A percentile compares a stretch with the other conserved stretches of the same genome.
Evolutionary conservation across 2,113 vertebrate species (phyloP).

Genomic region (Leuciscus idus): DNA sequence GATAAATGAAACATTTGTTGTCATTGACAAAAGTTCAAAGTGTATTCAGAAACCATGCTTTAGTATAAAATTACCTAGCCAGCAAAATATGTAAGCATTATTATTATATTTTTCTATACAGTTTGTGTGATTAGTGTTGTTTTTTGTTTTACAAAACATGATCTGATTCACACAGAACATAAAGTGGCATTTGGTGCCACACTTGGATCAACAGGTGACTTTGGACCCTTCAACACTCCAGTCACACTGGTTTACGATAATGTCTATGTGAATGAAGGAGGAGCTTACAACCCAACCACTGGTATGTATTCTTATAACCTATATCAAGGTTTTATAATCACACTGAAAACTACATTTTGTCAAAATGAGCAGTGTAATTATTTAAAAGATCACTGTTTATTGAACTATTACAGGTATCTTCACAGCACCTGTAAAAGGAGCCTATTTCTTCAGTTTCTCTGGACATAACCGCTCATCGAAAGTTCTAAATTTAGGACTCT

Average conservation of each 20-base stretch:
- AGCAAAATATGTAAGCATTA: not conserved
- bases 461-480: not conserved
- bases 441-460: slow-evolving; percentile 64
- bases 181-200: not conserved
- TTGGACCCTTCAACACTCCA: not conserved
- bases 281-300: slow-evolving; percentile 1
- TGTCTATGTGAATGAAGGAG: slow-evolving; percentile 1
- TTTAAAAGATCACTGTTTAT: not conserved
- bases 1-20: not conserved
- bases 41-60: not conserved
- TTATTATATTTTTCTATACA: not conserved
- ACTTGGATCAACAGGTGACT: not conserved
- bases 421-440: slow-evolving; percentile 59
- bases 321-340: not conserved
- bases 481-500: slow-evolving; percentile 49
- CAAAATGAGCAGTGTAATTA: not conserved
- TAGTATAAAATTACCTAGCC: not conserved
- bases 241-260: not conserved
- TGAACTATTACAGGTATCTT: slow-evolving; percentile 57
- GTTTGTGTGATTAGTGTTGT: not conserved
- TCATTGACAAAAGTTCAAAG: not conserved
- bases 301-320: not conserved
- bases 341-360: not conserved
- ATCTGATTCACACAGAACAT: not conserved
- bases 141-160: not conserved